Conservation (phyloP, 2,113 vertebrate species). For the Cranoglanis bouderius region DNA sequence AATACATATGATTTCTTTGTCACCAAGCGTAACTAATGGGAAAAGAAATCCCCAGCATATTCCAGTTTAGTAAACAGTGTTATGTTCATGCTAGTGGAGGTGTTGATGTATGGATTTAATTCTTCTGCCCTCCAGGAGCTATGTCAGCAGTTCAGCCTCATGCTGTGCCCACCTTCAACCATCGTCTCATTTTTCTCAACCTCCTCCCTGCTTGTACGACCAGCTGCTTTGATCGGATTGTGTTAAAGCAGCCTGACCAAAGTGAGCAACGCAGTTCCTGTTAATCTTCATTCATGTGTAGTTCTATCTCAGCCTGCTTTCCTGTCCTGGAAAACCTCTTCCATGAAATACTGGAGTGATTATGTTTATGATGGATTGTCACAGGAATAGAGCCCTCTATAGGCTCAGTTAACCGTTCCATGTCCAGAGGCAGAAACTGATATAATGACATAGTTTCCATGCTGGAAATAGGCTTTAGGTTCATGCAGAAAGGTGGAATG, state of each 20-base stretch:
- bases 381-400: slow-evolving; percentile 47
- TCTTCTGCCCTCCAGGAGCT: slow-evolving; percentile 55
- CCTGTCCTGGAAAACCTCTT: slow-evolving; percentile 56
- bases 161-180: slow-evolving; percentile 38
- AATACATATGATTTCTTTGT: background rate
- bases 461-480: slow-evolving; percentile 64
- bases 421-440: slow-evolving; percentile 37
- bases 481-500: slow-evolving; percentile 56
- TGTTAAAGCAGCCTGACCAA: slow-evolving; percentile 40
- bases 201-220: slow-evolving; percentile 26
- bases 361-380: slow-evolving; percentile 55
- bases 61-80: slow-evolving; percentile 8
- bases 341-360: slow-evolving; percentile 53
- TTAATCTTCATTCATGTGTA: background rate
- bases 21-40: background rate
- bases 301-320: slow-evolving; percentile 36
- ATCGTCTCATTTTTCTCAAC: slow-evolving; percentile 25
- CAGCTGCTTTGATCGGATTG: slow-evolving; percentile 40
- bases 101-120: slow-evolving; percentile 66
- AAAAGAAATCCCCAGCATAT: slow-evolving; percentile 25
- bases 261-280: background rate
- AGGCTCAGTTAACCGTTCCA: slow-evolving; percentile 30
- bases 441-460: slow-evolving; percentile 56
- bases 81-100: slow-evolving; percentile 4
- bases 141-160: slow-evolving; percentile 61